Conservation (phyloP, 2,888 invertebrate genomes). For the Pimpla rufipes region DNA sequence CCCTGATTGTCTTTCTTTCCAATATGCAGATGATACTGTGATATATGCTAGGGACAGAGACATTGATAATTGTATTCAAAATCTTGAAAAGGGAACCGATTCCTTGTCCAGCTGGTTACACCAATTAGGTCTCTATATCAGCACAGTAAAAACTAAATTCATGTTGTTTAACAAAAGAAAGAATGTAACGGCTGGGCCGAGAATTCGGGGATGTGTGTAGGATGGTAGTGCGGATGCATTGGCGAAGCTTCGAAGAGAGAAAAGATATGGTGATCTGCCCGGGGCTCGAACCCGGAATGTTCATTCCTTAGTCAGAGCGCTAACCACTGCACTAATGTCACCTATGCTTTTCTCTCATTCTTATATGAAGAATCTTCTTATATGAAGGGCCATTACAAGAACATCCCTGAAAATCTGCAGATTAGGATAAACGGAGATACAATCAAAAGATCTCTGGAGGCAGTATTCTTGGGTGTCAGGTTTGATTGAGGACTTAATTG, state of each 20-base stretch:
- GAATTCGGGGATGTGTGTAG: too few species aligned
- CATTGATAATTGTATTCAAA: not conserved
- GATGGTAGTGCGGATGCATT: too few species aligned
- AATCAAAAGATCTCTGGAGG: not conserved
- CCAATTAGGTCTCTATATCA: constrained; percentile 10
- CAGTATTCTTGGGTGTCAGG: constrained; percentile 21
- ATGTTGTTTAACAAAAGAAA: constrained; percentile 22
- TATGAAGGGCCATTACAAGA: too few species aligned
- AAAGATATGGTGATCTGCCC: too few species aligned
- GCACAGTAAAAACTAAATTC: constrained; percentile 16
- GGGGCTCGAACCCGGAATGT: too few species aligned
- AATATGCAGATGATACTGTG: constrained; percentile 41
- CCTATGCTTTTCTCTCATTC: too few species aligned
- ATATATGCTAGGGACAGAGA: not conserved
- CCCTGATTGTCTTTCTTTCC: not conserved
- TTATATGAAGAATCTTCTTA: too few species aligned
- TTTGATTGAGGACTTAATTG: constrained; percentile 34
- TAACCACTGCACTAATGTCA: too few species aligned
- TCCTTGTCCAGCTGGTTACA: not conserved
- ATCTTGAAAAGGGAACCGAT: not conserved
- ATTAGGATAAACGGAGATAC: not conserved
- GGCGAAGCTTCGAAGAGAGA: too few species aligned
- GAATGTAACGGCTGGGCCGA: too few species aligned
- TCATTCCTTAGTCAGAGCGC: too few species aligned
- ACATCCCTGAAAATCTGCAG: not conserved